Conservation (phyloP, 2,797 vertebrate genomes). For the Gymnoscopelus microlampas region DNA sequence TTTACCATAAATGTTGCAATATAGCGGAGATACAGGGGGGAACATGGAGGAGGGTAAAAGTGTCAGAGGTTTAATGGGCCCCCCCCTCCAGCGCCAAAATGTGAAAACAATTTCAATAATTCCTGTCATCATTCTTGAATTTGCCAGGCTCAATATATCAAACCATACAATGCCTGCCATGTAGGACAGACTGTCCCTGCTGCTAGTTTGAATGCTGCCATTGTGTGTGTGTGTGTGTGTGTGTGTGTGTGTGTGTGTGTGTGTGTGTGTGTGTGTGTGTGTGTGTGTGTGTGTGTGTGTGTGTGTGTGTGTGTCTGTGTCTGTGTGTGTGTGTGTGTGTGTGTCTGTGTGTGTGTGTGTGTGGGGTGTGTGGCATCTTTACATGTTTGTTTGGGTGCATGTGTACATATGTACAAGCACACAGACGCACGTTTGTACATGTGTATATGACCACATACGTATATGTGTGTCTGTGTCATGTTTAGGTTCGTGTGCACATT, state of each 20-base stretch:
- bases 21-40: too few species aligned
- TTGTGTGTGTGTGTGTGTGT: conserved; percentile 34
- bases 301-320: conserved; percentile 41
- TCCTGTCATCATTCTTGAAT: conserved; percentile 56
- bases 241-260: conserved; percentile 49
- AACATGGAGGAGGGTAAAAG: too few species aligned
- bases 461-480: background rate
- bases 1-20: too few species aligned
- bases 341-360: conserved; percentile 1
- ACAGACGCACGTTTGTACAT: conserved; percentile 13
- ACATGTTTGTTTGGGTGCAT: background rate
- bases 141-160: conserved; percentile 47
- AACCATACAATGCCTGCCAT: conserved; percentile 34
- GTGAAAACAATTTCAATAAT: conserved; percentile 40
- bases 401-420: conserved; percentile 5
- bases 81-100: conserved; percentile 21
- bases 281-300: background rate
- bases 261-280: conserved; percentile 8
- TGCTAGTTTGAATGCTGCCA: conserved; percentile 45
- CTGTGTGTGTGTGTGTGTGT: conserved; percentile 3
- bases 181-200: conserved; percentile 28
- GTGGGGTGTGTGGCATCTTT: background rate
- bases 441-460: background rate
- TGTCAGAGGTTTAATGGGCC: too few species aligned
- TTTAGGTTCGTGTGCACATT: background rate